Evolutionary conservation across 2,888 invertebrate species (phyloP), one percentile per base, ranked within the genome.

Genomic region (Thymelicus acteon): DNA sequence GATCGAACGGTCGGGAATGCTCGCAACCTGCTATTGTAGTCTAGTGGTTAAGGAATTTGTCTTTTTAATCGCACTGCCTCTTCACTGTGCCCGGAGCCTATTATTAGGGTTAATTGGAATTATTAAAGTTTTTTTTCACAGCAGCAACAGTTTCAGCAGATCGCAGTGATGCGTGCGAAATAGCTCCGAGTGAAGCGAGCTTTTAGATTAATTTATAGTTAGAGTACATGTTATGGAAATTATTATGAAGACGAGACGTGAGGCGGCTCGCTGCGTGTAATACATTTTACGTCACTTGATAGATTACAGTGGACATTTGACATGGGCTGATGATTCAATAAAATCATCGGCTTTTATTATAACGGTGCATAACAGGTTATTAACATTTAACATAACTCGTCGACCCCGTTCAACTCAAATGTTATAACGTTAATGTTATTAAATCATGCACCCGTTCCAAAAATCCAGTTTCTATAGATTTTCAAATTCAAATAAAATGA

Each of bases 31-130:
- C 93, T 89, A 93, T 93, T 93, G 93, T 92, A 84, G 83, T 91
- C 85, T 85, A 85, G 88, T 88, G 89, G 89, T 90, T 87, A 87
- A 89, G 82, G 90, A 92, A 93, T 93, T 93, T 93, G 93, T 93
- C 92, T 93, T 93, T 93, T 92, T 93, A 93, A 93, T 92, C 90
- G 89, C 85, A 78, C 88, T 90, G 89, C 86, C 83, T 88, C 84
- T 80, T 79, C 80, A 85, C 80, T 85, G 81, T 82, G 85, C 88
- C 85, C 81, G 76, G 82, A 83, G 89, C 89, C 92, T 93, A 89
- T 93, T 93, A 93, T 93, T 93, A 93, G 88, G 91, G 89, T 91
- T 93, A 92, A 93, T 93, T 93, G 92, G 91, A 92, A 93, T 92
- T 89, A 92, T 92, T 91, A 91, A 87, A 87, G 87, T 84, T 88